Conservation (phyloP, 2,888 invertebrate genomes). For the Ischnura elegans region DNA sequence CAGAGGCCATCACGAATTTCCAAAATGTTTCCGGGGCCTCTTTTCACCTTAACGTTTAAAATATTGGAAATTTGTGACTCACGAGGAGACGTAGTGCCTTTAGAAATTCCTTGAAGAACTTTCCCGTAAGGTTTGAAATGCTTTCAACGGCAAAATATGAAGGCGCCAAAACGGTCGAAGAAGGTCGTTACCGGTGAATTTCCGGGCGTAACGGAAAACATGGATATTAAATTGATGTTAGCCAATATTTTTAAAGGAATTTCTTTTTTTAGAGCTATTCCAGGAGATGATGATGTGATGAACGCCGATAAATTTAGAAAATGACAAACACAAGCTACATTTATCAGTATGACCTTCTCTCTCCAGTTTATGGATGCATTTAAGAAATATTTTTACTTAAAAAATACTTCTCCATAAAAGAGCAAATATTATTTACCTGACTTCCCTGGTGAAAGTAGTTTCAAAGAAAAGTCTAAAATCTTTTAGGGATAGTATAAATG, state of each 20-base stretch:
- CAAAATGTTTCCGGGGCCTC: background rate
- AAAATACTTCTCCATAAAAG: no score
- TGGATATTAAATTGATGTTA: background rate
- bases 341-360: no score
- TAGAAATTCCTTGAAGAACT: background rate
- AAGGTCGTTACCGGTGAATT: background rate
- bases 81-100: background rate
- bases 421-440: no score
- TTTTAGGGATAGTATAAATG: no score
- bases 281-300: no score
- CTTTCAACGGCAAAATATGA: background rate
- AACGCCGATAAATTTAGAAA: no score
- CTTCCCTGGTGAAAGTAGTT: no score
- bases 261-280: no score
- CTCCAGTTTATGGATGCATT: no score
- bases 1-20: conserved; percentile 11
- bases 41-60: background rate
- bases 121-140: background rate
- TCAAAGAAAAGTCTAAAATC: no score
- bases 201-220: background rate
- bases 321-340: no score
- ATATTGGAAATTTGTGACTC: background rate
- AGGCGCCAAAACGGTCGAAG: background rate
- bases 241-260: background rate
- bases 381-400: no score